These are phyloP conservation scores for Agrochola lychnidis DNA, from an alignment of 2,888 invertebrate species.

Conservation along the genomic window DNA sequence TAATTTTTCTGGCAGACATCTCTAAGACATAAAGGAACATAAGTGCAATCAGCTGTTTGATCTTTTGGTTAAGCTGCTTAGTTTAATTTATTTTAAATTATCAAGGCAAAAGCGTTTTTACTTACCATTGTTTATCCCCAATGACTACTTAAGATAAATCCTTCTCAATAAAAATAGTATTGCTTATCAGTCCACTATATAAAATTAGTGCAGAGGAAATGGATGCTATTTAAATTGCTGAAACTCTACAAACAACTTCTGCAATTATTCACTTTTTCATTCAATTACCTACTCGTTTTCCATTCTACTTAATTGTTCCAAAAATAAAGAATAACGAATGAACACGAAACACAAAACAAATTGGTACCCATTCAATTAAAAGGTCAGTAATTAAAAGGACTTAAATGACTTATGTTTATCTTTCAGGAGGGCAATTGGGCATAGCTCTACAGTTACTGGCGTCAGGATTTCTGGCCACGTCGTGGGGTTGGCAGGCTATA, in stretches of 20 bases:
- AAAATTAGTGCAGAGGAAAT: background rate
- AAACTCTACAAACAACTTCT: background rate
- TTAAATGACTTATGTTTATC: slow-evolving; percentile 29
- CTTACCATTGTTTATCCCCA: no score
- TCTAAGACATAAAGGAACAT: no score
- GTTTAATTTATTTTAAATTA: no score
- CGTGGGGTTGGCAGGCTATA: slow-evolving; percentile 94
- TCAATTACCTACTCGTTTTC: slow-evolving; percentile 38
- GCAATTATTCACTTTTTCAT: slow-evolving; percentile 4
- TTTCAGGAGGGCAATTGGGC: slow-evolving; percentile 93
- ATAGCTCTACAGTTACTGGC: slow-evolving; percentile 93
- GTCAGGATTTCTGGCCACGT: slow-evolving; percentile 93
- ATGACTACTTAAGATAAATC: no score
- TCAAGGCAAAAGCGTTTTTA: no score
- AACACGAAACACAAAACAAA: slow-evolving; percentile 30
- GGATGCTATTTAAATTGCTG: background rate
- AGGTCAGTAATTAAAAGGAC: slow-evolving; percentile 2
- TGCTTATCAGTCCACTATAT: background rate
- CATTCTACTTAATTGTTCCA: slow-evolving; percentile 4
- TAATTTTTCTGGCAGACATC: no score
- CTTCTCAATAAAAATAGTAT: no score
- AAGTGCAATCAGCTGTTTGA: no score
- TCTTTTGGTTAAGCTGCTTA: no score
- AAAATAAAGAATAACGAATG: slow-evolving; percentile 26
- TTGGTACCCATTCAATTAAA: slow-evolving; percentile 28